phyloP scores from a whole-genome alignment of 2,797 vertebrate species.

The Microchirus variegatus region DNA sequence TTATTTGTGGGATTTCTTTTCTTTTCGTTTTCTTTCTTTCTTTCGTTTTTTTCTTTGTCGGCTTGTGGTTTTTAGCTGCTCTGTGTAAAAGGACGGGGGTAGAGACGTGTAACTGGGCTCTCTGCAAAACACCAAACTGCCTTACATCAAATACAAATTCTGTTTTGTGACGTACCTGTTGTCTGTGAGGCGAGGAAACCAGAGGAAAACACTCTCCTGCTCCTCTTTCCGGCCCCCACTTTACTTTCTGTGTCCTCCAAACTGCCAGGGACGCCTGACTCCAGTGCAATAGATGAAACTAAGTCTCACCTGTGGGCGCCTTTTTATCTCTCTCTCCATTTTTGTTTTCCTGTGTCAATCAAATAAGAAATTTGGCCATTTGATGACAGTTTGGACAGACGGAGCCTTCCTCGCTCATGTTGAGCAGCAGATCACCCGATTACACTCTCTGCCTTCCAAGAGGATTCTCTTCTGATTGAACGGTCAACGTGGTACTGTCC shows the following conservation, averaged over 20 bases:
- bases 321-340: constrained; percentile 50
- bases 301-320: constrained; percentile 58
- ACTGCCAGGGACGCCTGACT: constrained; percentile 77
- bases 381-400: constrained; percentile 72
- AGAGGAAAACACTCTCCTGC: constrained; percentile 41
- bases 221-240: constrained; percentile 42
- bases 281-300: constrained; percentile 79
- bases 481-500: constrained; percentile 85
- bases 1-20: constrained; percentile 57
- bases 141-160: constrained; percentile 85
- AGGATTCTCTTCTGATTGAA: constrained; percentile 80
- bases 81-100: constrained; percentile 81
- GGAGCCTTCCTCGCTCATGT: constrained; percentile 66
- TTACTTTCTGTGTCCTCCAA: constrained; percentile 57
- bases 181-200: constrained; percentile 68
- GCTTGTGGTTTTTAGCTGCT: constrained; percentile 84
- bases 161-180: constrained; percentile 80
- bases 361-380: constrained; percentile 55
- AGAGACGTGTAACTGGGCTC: constrained; percentile 87
- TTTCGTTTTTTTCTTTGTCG: constrained; percentile 46
- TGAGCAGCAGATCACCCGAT: constrained; percentile 83
- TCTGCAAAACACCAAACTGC: constrained; percentile 89
- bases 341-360: constrained; percentile 57
- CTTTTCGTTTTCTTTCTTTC: constrained; percentile 30
- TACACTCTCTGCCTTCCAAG: constrained; percentile 85